These are phyloP conservation scores for Stegana nigrithorax DNA, from an alignment of 2,888 invertebrate species.

Conservation along the genomic window DNA sequence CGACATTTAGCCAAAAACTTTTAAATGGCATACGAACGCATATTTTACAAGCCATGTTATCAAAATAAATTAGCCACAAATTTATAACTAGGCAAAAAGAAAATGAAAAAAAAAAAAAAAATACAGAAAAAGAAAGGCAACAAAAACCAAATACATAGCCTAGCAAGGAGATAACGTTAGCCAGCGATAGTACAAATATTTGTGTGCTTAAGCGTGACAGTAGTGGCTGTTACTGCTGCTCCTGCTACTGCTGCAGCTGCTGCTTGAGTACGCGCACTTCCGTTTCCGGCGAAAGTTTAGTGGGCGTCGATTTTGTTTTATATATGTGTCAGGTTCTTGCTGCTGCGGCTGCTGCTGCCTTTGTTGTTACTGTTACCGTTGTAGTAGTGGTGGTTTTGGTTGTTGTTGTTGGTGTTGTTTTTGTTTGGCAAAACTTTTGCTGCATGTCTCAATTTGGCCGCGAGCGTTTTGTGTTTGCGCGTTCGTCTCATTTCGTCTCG, in stretches of 20 bases:
- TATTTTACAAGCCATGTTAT: neutral
- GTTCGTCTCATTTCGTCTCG: neutral
- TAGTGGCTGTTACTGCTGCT: neutral
- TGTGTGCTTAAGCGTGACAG: too few species aligned
- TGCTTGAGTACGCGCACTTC: neutral
- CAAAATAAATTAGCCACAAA: conserved; percentile 1
- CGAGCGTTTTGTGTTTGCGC: neutral
- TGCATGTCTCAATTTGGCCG: conserved; percentile 9
- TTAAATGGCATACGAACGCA: neutral
- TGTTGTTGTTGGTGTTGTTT: neutral
- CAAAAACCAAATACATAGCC: too few species aligned
- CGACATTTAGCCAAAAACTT: neutral
- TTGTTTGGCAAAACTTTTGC: neutral
- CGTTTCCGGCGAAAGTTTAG: neutral
- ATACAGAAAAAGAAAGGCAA: too few species aligned
- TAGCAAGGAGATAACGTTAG: too few species aligned
- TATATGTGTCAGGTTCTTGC: too few species aligned
- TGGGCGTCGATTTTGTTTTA: neutral
- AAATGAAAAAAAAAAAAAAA: too few species aligned
- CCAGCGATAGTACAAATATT: too few species aligned
- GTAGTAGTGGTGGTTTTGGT: neutral
- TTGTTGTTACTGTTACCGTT: neutral
- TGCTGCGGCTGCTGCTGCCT: neutral
- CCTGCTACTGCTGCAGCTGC: neutral
- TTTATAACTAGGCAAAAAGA: neutral